A percentile compares a stretch with the other conserved stretches of the same genome.
Conservation (phyloP, 2,113 vertebrate species). For the Uria lomvia region DNA sequence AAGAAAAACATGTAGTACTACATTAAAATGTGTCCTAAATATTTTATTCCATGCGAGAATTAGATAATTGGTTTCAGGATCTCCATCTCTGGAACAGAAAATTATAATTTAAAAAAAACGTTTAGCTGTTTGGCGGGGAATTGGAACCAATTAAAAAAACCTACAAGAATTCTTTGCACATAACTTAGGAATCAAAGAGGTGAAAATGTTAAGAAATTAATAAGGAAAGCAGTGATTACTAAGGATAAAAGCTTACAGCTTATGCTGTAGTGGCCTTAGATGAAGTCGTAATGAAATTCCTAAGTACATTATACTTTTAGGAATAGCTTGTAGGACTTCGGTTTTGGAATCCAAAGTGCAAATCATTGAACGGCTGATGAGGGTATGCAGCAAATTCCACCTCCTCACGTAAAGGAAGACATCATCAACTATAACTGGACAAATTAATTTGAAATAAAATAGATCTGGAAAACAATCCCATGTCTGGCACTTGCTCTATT, state of each 20-base stretch:
- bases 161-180: not conserved
- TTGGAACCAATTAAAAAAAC: not conserved
- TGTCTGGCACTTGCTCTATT: not conserved
- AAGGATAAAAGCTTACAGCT: not conserved
- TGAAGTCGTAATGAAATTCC: not conserved
- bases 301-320: not conserved
- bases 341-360: not conserved
- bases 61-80: not conserved
- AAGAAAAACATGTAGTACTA: not conserved
- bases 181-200: not conserved
- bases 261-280: not conserved
- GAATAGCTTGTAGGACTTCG: not conserved
- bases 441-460: not conserved
- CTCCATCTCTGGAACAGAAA: slow-evolving; percentile 8
- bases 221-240: not conserved
- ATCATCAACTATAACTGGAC: not conserved
- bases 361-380: not conserved
- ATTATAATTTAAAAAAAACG: not conserved
- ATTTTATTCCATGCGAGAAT: not conserved
- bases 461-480: not conserved
- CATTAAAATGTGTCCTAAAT: not conserved
- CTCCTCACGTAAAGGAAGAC: not conserved
- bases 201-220: not conserved
- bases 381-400: not conserved
- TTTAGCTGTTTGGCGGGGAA: not conserved